A percentile compares a stretch with the other conserved stretches of the same genome.
phyloP scores from a whole-genome alignment of 1,140 invertebrate genomes.

The Chymomyza costata region DNA sequence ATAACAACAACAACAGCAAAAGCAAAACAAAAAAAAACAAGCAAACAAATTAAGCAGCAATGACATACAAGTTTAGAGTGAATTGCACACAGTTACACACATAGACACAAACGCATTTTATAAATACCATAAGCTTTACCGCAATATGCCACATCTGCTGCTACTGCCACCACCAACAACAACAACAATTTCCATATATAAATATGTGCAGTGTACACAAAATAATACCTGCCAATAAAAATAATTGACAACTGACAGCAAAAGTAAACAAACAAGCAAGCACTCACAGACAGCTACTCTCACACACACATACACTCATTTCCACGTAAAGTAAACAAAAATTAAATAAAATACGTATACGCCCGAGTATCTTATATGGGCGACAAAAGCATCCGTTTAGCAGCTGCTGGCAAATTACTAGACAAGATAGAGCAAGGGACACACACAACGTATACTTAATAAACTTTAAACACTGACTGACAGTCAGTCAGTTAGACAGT shows the following conservation, averaged over 20 bases:
- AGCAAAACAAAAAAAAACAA: slow-evolving; percentile 48
- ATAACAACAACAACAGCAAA: slow-evolving; percentile 25
- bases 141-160: too few species aligned
- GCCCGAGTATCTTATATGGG: slow-evolving; percentile 30
- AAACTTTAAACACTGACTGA: slow-evolving; percentile 55
- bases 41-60: slow-evolving; percentile 68
- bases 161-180: too few species aligned
- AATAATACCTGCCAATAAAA: slow-evolving; percentile 72
- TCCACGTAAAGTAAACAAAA: slow-evolving; percentile 33
- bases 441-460: slow-evolving; percentile 50
- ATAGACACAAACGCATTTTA: slow-evolving; percentile 35
- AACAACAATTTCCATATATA: slow-evolving; percentile 64
- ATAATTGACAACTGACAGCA: slow-evolving; percentile 70
- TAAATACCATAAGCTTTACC: slow-evolving; percentile 36
- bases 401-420: slow-evolving; percentile 50
- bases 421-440: slow-evolving; percentile 2
- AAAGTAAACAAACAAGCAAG: slow-evolving; percentile 51
- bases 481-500: too few species aligned
- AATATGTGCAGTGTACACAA: slow-evolving; percentile 63
- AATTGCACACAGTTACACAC: slow-evolving; percentile 22
- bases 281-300: slow-evolving; percentile 5
- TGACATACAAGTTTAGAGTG: slow-evolving; percentile 65
- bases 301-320: slow-evolving; percentile 1
- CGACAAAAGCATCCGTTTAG: slow-evolving; percentile 29
- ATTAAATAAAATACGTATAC: slow-evolving; percentile 62